A percentile compares a stretch with the other conserved stretches of the same genome.
phyloP scores from a whole-genome alignment of 2,888 invertebrate species.

The Aphidoletes aphidimyza region DNA sequence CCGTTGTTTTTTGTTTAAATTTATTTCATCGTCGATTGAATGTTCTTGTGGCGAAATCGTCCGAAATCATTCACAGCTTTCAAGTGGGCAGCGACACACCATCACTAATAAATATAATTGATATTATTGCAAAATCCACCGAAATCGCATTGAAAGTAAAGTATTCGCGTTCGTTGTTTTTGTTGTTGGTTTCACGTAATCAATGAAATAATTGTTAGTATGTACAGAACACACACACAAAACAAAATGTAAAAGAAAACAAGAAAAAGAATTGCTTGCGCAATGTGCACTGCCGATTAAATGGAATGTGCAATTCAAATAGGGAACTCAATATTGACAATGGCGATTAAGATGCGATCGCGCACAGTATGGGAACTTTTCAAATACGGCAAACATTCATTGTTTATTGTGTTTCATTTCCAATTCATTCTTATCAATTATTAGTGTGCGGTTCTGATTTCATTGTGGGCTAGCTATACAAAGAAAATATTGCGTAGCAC shows the following conservation, averaged over 20 bases:
- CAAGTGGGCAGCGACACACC: not conserved
- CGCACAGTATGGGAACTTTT: not conserved
- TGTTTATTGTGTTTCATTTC: not conserved
- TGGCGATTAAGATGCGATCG: not conserved
- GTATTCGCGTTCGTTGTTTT: no score
- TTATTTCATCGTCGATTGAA: not conserved
- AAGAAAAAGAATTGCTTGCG: not conserved
- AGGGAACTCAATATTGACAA: conserved; percentile 8
- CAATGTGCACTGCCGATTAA: conserved; percentile 18
- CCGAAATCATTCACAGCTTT: not conserved
- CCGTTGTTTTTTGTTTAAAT: no score
- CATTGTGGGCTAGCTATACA: not conserved
- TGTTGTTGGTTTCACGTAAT: conserved; percentile 22
- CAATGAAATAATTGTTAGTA: not conserved
- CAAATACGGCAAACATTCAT: not conserved
- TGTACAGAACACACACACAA: no score
- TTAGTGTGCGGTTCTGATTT: not conserved
- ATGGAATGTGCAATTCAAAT: conserved; percentile 29
- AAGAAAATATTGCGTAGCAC: not conserved
- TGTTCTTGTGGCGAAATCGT: not conserved
- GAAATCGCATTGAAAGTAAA: not conserved
- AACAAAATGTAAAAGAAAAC: no score
- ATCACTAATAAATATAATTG: not conserved
- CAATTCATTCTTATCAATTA: no score
- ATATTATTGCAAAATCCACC: conserved; percentile 17